These are phyloP conservation scores for Toxotes chatareus DNA, from an alignment of 2,113 vertebrate genomes.

Conservation along the genomic window DNA sequence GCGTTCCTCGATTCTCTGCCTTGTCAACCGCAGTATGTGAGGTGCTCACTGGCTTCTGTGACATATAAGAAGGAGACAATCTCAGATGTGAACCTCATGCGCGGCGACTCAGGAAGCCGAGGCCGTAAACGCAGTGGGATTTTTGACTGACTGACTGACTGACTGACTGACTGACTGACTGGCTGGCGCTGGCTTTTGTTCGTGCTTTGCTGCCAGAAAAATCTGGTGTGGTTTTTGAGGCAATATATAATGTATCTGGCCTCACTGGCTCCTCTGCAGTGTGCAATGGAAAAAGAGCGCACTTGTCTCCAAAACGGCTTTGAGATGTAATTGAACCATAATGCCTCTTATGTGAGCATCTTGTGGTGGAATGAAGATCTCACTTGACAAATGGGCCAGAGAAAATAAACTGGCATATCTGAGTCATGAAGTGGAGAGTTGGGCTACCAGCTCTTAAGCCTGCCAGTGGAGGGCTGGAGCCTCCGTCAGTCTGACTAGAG, in stretches of 20 bases:
- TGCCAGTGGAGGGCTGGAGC: conserved; percentile 47
- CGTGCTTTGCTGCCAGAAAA: conserved; percentile 54
- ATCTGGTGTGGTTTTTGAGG: conserved; percentile 67
- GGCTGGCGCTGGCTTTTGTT: conserved; percentile 47
- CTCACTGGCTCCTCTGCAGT: conserved; percentile 52
- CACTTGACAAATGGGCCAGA: conserved; percentile 74
- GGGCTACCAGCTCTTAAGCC: conserved; percentile 44
- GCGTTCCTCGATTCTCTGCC: background rate
- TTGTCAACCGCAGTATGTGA: background rate
- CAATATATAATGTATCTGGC: conserved; percentile 68
- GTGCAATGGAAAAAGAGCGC: conserved; percentile 67
- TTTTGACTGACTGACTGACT: background rate
- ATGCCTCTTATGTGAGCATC: conserved; percentile 70
- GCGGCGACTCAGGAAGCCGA: conserved; percentile 24
- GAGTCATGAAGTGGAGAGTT: conserved; percentile 57
- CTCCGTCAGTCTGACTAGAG: conserved; percentile 28
- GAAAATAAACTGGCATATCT: conserved; percentile 68
- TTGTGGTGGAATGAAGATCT: conserved; percentile 68
- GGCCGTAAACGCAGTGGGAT: conserved; percentile 39
- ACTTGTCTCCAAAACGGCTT: conserved; percentile 66
- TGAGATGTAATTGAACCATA: conserved; percentile 70
- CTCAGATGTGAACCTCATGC: conserved; percentile 42
- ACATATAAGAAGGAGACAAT: conserved; percentile 34
- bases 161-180: background rate
- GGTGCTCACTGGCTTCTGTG: background rate